These are phyloP conservation scores for Xenus cinereus DNA, from an alignment of 2,113 vertebrate genomes.

Conservation along the genomic window DNA sequence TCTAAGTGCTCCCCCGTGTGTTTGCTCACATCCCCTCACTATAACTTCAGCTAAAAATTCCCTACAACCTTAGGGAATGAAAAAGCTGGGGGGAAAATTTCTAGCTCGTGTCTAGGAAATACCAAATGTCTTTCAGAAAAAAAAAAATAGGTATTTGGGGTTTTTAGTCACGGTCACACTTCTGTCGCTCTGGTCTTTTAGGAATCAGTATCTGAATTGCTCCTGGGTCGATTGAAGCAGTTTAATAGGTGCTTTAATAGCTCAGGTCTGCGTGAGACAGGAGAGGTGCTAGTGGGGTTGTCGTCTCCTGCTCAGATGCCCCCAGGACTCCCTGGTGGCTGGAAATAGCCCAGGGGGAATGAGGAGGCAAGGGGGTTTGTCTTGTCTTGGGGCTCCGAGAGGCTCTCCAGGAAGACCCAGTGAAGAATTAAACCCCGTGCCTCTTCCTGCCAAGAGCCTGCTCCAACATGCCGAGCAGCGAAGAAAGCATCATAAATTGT, in stretches of 20 bases:
- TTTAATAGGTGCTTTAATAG: background rate
- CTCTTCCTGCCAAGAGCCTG: background rate
- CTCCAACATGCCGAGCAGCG: background rate
- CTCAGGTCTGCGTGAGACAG: background rate
- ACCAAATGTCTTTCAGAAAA: background rate
- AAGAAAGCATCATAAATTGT: background rate
- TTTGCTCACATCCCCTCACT: background rate
- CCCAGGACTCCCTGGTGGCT: background rate
- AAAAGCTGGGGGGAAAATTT: background rate
- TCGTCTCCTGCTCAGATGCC: background rate
- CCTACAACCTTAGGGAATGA: background rate
- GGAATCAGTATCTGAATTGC: background rate
- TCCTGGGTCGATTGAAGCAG: background rate
- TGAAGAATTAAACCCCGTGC: background rate
- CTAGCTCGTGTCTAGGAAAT: background rate
- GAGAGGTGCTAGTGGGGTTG: background rate
- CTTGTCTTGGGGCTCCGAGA: background rate
- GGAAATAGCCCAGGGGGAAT: background rate
- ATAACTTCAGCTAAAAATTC: background rate
- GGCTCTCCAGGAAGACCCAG: background rate
- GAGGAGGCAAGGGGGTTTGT: background rate
- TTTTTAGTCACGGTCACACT: background rate
- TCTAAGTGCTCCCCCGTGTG: constrained; percentile 50
- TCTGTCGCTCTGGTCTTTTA: background rate
- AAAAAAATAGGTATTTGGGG: background rate